phyloP scores from a whole-genome alignment of 2,888 invertebrate species.

The Thyatira batis region DNA sequence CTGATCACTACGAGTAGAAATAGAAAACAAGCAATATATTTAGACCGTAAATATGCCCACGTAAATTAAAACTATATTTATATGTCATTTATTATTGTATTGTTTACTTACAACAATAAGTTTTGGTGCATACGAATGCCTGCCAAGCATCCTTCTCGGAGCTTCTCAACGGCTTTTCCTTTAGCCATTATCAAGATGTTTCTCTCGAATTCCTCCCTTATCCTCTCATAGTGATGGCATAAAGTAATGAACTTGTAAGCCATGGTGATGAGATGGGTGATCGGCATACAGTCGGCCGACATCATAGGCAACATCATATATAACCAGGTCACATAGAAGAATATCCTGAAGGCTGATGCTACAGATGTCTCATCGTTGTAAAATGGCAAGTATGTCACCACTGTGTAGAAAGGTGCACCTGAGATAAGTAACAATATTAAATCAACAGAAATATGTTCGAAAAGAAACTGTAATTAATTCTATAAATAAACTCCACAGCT shows the following conservation, averaged over 20 bases:
- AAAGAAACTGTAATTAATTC: no score
- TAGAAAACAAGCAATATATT: no score
- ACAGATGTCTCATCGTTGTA: conserved; percentile 54
- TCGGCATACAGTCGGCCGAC: conserved; percentile 70
- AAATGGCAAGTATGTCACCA: conserved; percentile 66
- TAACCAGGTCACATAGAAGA: conserved; percentile 68
- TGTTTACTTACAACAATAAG: conserved; percentile 55
- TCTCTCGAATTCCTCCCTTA: conserved; percentile 49
- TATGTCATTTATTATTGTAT: conserved; percentile 18
- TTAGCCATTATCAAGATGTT: conserved; percentile 40
- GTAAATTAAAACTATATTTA: not conserved
- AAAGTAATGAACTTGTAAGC: conserved; percentile 66
- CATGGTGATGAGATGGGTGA: conserved; percentile 61
- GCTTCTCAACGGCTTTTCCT: conserved; percentile 41
- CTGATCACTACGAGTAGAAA: not conserved
- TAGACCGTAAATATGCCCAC: no score
- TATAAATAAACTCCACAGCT: no score
- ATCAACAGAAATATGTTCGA: no score
- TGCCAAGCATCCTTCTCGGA: conserved; percentile 55
- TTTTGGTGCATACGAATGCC: conserved; percentile 69
- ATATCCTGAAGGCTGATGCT: conserved; percentile 55
- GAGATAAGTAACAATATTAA: no score
- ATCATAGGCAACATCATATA: conserved; percentile 77
- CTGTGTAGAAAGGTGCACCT: conserved; percentile 71
- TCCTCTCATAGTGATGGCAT: conserved; percentile 54